phyloP scores from a whole-genome alignment of 2,888 invertebrate genomes.

The Zygothrica quintamaculata region DNA sequence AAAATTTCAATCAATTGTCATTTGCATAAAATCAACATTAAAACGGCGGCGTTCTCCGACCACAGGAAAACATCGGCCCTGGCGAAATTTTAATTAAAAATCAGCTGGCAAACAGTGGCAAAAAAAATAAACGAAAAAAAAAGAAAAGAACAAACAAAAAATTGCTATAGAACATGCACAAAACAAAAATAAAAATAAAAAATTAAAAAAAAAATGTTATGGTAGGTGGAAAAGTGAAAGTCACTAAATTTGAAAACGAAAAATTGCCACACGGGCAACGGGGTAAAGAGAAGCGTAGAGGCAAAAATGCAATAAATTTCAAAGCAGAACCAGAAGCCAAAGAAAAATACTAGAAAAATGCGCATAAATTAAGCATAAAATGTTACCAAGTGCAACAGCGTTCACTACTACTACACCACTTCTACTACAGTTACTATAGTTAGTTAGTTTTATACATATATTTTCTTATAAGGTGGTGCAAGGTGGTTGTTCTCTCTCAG shows the following conservation, averaged over 20 bases:
- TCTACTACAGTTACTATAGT: constrained; percentile 51
- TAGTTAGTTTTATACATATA: constrained; percentile 42
- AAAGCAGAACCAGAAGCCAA: constrained; percentile 28
- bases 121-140: neutral
- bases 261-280: constrained; percentile 34
- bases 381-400: constrained; percentile 51
- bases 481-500: no score
- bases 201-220: constrained; percentile 1
- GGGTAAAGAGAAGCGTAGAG: constrained; percentile 1
- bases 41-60: constrained; percentile 42
- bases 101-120: constrained; percentile 40
- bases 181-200: neutral
- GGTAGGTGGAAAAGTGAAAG: constrained; percentile 63
- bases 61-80: constrained; percentile 14
- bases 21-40: constrained; percentile 73
- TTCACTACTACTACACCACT: no score
- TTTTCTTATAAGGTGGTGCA: constrained; percentile 8
- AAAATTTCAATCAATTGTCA: constrained; percentile 71
- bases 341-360: constrained; percentile 52
- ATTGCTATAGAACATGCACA: constrained; percentile 41
- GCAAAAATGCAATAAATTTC: constrained; percentile 50
- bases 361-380: constrained; percentile 68
- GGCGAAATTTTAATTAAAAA: constrained; percentile 67
- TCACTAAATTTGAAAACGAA: constrained; percentile 57
- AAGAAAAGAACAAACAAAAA: constrained; percentile 41